Conservation (phyloP, 2,797 vertebrate species). For the Brotula barbata region DNA sequence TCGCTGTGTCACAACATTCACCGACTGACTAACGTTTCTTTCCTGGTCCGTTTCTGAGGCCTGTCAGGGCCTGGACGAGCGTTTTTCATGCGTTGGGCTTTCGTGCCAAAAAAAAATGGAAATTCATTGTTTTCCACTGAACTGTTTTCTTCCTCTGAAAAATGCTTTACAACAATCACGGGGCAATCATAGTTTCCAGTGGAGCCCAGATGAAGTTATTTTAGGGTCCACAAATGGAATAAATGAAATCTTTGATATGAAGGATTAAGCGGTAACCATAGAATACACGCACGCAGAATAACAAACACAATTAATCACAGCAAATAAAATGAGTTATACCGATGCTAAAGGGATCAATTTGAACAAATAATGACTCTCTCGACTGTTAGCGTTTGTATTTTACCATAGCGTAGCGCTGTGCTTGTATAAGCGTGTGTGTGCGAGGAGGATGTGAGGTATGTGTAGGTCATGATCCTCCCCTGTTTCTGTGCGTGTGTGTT, state of each 20-base stretch:
- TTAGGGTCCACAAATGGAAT: conserved; percentile 21
- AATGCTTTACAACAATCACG: conserved; percentile 4
- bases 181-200: conserved; percentile 20
- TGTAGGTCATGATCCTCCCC: too few species aligned
- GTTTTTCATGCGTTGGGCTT: background rate
- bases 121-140: conserved; percentile 7
- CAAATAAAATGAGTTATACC: too few species aligned
- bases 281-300: too few species aligned
- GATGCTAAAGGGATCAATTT: too few species aligned
- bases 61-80: background rate
- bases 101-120: background rate
- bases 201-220: conserved; percentile 28
- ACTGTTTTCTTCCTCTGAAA: conserved; percentile 8
- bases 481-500: too few species aligned
- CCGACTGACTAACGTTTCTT: conserved; percentile 18
- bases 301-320: too few species aligned
- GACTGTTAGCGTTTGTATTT: too few species aligned
- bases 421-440: too few species aligned
- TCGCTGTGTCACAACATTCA: conserved; percentile 11
- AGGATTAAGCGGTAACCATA: too few species aligned
- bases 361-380: too few species aligned
- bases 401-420: too few species aligned
- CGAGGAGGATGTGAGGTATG: too few species aligned
- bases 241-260: conserved; percentile 8
- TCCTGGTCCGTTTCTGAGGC: background rate